Evolutionary conservation across 2,797 vertebrate genomes (phyloP).

Genomic region (Linurgus olivaceus): DNA sequence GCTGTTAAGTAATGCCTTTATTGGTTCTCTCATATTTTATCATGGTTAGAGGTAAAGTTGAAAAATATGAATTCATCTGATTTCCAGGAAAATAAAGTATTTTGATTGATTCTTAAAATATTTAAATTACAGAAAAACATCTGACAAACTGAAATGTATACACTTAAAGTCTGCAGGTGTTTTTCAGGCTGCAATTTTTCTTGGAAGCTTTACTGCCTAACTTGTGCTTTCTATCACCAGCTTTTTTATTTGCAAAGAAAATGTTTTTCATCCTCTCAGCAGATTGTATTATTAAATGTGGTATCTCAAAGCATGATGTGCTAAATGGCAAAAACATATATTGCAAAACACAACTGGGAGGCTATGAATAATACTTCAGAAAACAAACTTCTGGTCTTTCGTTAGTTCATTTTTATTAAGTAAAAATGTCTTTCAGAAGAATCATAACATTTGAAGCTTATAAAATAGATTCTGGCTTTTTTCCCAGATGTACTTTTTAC

Average conservation of each 20-base stretch:
- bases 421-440: neutral
- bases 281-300: conserved; percentile 39
- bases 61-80: neutral
- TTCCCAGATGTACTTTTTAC: neutral
- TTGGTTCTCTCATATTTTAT: neutral
- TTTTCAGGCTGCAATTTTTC: conserved; percentile 36
- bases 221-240: conserved; percentile 47
- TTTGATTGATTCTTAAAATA: conserved; percentile 50
- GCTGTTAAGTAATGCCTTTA: neutral
- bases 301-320: conserved; percentile 4
- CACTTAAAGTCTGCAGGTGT: conserved; percentile 27
- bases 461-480: neutral
- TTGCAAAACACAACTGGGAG: neutral
- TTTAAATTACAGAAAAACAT: conserved; percentile 35
- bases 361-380: neutral
- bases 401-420: conserved; percentile 7
- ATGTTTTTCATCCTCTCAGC: conserved; percentile 41
- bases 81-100: conserved; percentile 7
- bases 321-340: conserved; percentile 15
- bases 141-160: neutral
- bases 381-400: conserved; percentile 5
- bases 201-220: conserved; percentile 29
- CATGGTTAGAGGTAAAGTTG: neutral
- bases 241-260: conserved; percentile 48
- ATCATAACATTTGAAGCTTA: neutral